Evolutionary conservation across 1,140 invertebrate species (phyloP), one percentile per base, ranked within the genome.

Genomic region (Ostrea edulis): DNA sequence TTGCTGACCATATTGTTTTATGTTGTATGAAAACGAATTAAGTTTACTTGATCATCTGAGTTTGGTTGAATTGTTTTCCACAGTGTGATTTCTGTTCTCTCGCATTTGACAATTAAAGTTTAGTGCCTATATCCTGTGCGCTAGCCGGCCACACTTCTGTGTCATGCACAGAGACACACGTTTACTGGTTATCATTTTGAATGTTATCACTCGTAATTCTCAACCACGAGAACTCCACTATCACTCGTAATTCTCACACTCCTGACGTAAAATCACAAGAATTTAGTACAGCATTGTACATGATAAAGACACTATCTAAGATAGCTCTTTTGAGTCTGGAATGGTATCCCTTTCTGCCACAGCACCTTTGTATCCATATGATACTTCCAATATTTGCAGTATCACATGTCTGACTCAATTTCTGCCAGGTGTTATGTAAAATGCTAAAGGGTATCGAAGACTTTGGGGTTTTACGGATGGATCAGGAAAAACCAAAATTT

Each of bases 361-460:
- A 0, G 87, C 84, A 2, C 87, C 87, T 85, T 88, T 88, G 29
- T 71, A 88, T 12, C 77, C 68, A 51, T 88, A 88, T 3, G 84
- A 55, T 14, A 54, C 84, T 35, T 88, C 87, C n/a, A 88, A n/a
- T 17, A 58, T 85, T 54, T 86, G 68, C n/a, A 88, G n/a, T 2
- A 88, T 11, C 20, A 84, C 81, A 35, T 88, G 85, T n/a, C 77
- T 82, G 9, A 88, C 87, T 84, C 87, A 88, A 12, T 88, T 84
- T 62, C 55, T 88, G 35, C 86, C 83, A 11, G 54, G 35, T 52
- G 53, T 62, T 14, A 88, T 55, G 35, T 82, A 88, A 17, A 88
- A 88, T 25, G 85, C 87, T 52, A 81, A 88, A 29, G 77, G 85
- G 29, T 55, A 88, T 25, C 22, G 53, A 0, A 81, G 53, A 62